These are phyloP conservation scores for Bubo scandiacus DNA, from an alignment of 2,113 vertebrate species.

Conservation along the genomic window DNA sequence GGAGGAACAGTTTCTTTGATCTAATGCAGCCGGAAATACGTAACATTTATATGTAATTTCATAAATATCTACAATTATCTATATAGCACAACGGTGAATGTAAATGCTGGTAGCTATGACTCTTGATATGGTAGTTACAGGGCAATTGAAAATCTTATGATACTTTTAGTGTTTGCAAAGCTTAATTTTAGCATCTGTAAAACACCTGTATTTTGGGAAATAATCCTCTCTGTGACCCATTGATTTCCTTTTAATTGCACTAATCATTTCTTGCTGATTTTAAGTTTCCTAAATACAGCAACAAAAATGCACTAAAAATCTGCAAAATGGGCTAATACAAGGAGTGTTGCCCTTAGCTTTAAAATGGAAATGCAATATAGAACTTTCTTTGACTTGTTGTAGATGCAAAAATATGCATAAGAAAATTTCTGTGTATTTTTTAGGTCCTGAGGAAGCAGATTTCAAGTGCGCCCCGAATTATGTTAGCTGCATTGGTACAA, in stretches of 20 bases:
- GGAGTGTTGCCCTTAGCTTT: background rate
- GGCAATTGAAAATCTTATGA: background rate
- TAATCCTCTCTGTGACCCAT: background rate
- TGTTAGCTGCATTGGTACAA: conserved; percentile 85
- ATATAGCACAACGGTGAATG: background rate
- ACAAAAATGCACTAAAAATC: background rate
- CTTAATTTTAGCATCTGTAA: background rate
- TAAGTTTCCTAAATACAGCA: background rate
- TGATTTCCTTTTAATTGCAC: conserved; percentile 12
- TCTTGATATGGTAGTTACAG: background rate
- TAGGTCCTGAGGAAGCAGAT: conserved; percentile 84
- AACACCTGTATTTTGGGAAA: background rate
- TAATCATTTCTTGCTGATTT: background rate
- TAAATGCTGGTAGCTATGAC: background rate
- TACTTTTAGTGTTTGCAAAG: background rate
- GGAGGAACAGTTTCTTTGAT: background rate
- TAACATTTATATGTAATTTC: background rate
- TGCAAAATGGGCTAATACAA: background rate
- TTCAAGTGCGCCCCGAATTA: conserved; percentile 88
- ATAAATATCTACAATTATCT: background rate
- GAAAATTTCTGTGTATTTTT: background rate
- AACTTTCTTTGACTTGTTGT: background rate
- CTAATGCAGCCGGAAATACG: background rate
- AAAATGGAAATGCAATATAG: background rate
- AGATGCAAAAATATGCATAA: background rate